Base-by-base conservation (phyloP, 2,888 invertebrate species). In the Dichetophora obliterata region DNA sequence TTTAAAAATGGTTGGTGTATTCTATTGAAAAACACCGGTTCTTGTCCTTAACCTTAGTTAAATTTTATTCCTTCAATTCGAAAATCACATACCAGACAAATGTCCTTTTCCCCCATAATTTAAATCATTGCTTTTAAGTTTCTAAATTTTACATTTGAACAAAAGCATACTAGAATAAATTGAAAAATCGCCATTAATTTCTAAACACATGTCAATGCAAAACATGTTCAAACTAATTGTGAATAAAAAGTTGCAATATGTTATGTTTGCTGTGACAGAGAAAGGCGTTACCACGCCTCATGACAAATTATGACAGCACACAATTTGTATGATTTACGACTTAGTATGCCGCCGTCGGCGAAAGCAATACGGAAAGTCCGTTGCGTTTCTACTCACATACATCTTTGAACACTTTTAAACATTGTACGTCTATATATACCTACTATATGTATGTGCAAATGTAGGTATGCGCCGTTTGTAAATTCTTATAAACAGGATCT, bases 291-390 rank as follows among this genome's bases (percentile, higher is more conserved):
- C 85, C 82, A 82, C 81, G 85, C 84, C 84, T 83, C 79, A 83
- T 87, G 87, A 87, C 85, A 87, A 86, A 86, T 87, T 87, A 85
- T 87, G 87, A 87, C 87, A 87, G 84, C 82, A 68, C 77, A 81
- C 77, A 81, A 83, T 84, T 85, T 82, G 79, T 74, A 78, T 86
- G 87, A 86, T 87, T 86, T 87, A 86, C 85, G 83, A 80, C 65
- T 65, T 16, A 50, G 69, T 71, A 27, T 52, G 78, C 52, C 73
- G 74, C 50, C 48, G 66, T 57, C 76, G 75, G 57, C 75, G 48
- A 73, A 73, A 37, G n/a, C 63, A 66, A 43, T 43, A 6, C 76
- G 76, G 11, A 43, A 43, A 14, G 43, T 43, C 43, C 14, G 43
- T 14, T 3, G 11, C 14, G 3, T 43, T 43, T 43, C 43, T 43